Conservation (phyloP, 2,888 invertebrate genomes). For the Anagyrus pseudococci region DNA sequence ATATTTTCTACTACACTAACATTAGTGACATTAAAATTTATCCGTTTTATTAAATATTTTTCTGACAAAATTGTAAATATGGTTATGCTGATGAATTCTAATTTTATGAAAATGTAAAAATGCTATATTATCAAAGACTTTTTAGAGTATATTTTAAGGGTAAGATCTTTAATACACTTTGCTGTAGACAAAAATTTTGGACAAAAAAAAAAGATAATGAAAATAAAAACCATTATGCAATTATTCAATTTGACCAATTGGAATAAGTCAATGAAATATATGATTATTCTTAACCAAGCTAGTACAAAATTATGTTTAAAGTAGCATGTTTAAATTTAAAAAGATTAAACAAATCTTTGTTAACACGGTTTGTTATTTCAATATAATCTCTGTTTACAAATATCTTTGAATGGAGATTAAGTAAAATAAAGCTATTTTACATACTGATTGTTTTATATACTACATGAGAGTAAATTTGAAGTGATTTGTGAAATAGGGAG, state of each 20-base stretch:
- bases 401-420: slow-evolving; percentile 36
- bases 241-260: slow-evolving; percentile 30
- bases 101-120: slow-evolving; percentile 42
- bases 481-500: slow-evolving; percentile 15
- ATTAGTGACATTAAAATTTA: slow-evolving; percentile 32
- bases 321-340: slow-evolving; percentile 24
- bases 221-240: slow-evolving; percentile 24
- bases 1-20: slow-evolving; percentile 34
- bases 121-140: slow-evolving; percentile 47
- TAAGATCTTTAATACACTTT: slow-evolving; percentile 38
- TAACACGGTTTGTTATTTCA: slow-evolving; percentile 41
- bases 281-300: slow-evolving; percentile 38
- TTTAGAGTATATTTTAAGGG: slow-evolving; percentile 48
- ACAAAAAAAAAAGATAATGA: neutral
- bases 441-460: slow-evolving; percentile 37
- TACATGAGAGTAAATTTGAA: slow-evolving; percentile 16
- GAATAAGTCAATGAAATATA: slow-evolving; percentile 36
- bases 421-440: slow-evolving; percentile 48
- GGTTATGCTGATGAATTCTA: slow-evolving; percentile 34
- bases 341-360: slow-evolving; percentile 27
- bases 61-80: slow-evolving; percentile 40
- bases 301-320: slow-evolving; percentile 47
- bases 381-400: slow-evolving; percentile 39
- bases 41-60: slow-evolving; percentile 37
- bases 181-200: slow-evolving; percentile 21